phyloP scores from a whole-genome alignment of 2,888 invertebrate species.

The Odontocolon sp. region DNA sequence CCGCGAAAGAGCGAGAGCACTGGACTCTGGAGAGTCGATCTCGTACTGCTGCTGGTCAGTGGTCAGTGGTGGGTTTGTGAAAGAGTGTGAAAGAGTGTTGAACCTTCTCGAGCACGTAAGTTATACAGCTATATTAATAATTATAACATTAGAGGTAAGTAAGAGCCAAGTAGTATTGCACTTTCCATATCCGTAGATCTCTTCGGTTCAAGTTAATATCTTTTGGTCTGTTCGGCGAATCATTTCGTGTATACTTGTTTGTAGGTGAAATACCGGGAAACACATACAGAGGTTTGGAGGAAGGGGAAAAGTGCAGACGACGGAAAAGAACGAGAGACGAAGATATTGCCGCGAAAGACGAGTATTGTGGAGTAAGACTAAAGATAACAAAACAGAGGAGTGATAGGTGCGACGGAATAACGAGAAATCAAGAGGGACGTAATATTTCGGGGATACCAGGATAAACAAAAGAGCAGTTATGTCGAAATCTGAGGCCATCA shows the following conservation, averaged over 20 bases:
- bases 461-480: constrained; percentile 29
- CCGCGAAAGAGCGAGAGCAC: constrained; percentile 48
- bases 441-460: not conserved
- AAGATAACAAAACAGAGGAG: not conserved
- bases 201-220: too few species aligned
- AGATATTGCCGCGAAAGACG: constrained; percentile 9
- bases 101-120: not conserved
- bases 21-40: constrained; percentile 66
- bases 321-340: not conserved
- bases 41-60: constrained; percentile 53
- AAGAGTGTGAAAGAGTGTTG: constrained; percentile 16
- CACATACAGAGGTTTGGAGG: constrained; percentile 4
- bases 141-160: too few species aligned
- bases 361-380: not conserved
- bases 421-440: not conserved
- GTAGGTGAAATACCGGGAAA: constrained; percentile 28
- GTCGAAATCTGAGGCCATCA: constrained; percentile 41
- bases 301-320: constrained; percentile 24
- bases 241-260: not conserved
- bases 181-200: too few species aligned
- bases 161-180: too few species aligned
- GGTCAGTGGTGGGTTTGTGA: constrained; percentile 39
- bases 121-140: not conserved
- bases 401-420: not conserved
- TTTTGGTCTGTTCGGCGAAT: too few species aligned